Base-by-base conservation (phyloP, 2,888 invertebrate species). In the Ephialtes manifestator region DNA sequence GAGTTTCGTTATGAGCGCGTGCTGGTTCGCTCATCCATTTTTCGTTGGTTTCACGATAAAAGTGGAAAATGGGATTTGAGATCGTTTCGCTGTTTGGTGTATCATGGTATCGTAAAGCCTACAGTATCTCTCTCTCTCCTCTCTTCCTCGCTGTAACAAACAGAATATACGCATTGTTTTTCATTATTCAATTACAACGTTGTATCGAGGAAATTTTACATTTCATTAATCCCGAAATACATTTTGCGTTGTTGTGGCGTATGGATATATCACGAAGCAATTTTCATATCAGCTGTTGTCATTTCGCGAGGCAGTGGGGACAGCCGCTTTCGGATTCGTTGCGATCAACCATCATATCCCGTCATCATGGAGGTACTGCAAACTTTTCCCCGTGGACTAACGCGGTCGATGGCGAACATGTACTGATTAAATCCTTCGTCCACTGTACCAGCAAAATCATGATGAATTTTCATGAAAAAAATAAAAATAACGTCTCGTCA, bases 271-370 rank as follows among this genome's bases (percentile, higher is more conserved):
- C 63, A 82, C 72, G 58, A 82, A 76, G 70, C 79, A 80, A 85
- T 85, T 85, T 85, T 85, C 85, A 82, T 79, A 85, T 80, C 77
- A 68, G 68, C 53, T 71, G 75, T 85, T 82, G 82, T 85, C 79
- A 82, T 85, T 85, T 82, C 46, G 53, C 8, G 58, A 13, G 58
- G 60, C 58, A 58, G 85, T 79, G 79, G 85, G 79, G 82, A 79
- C 43, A 43, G 51, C 53, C 20, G 58, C 58, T 67, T 65, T 35
- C 79, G 70, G 76, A 85, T 85, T 82, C 79, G 85, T 82, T 60
- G 82, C 31, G 31, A 58, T 31, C 48, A 48, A 43, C 75, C 75
- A 58, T 76, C 82, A 51, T 82, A 70, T 51, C 63, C 70, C 75
- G 31, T 68, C 63, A 53, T 68, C 77, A 39, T 65, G 20, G 43